A percentile compares a stretch with the other conserved stretches of the same genome.
Evolutionary conservation across 2,888 invertebrate species (phyloP).

Genomic region (Drosophila stalkeri): DNA sequence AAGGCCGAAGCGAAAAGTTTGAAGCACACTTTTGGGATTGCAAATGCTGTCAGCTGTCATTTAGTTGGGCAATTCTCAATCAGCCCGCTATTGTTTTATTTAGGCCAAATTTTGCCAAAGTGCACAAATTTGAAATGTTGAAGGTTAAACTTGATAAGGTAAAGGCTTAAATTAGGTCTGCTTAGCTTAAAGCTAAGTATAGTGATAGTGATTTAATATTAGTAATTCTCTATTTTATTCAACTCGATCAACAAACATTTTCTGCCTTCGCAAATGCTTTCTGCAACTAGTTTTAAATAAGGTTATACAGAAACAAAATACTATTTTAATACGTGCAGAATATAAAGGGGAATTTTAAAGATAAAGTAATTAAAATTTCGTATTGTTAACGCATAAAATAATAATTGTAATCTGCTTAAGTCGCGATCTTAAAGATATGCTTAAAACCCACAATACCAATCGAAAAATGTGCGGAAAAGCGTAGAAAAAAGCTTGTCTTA

Average conservation of each 20-base stretch:
- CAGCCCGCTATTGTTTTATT: conserved; percentile 23
- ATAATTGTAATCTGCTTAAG: background rate
- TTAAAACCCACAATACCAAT: background rate
- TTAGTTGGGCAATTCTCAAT: conserved; percentile 25
- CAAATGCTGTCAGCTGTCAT: conserved; percentile 39
- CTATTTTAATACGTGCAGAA: background rate
- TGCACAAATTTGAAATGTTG: background rate
- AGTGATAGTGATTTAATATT: too few relatives aligned
- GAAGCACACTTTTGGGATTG: conserved; percentile 61
- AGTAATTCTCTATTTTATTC: background rate
- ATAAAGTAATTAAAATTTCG: background rate
- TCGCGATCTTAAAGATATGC: background rate
- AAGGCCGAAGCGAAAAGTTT: conserved; percentile 53
- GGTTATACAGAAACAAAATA: background rate
- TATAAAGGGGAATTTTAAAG: background rate
- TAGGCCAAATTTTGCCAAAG: conserved; percentile 7
- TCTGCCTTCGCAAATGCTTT: background rate
- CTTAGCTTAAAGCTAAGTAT: background rate
- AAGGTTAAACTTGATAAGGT: background rate
- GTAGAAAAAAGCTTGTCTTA: background rate
- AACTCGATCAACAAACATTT: background rate
- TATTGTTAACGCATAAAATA: background rate
- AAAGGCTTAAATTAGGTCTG: background rate
- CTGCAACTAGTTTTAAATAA: background rate
- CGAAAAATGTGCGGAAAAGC: background rate